Base-by-base conservation (phyloP, 2,113 vertebrate genomes). In the Macroglossus sobrinus region DNA sequence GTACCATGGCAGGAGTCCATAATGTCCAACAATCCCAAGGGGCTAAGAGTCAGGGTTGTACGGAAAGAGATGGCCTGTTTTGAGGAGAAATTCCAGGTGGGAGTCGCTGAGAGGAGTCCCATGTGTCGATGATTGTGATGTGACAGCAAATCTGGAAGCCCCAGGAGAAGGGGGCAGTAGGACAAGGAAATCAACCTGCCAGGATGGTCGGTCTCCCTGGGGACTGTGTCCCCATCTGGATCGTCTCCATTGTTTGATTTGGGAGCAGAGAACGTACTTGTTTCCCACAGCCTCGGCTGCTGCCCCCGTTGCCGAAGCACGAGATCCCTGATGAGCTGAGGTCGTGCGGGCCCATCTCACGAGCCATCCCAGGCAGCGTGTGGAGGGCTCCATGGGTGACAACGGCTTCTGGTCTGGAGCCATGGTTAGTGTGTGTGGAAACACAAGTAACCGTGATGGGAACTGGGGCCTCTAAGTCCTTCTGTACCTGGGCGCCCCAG, bases 61-160 rank as follows among this genome's bases (percentile, higher is more conserved):
- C 84, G 43, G 26, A 33, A 16, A 74, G 71, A 72, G 38, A 55
- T 12, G 50, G 5, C n/a, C 68, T 63, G 66, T 47, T 86, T 24
- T 6, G n/a, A 19, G 43, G 33, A 30, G 75, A 16, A 22, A 4
- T 30, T n/a, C 5, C 0, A 9, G 74, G 7, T 21, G 11, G 12
- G 64, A 26, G 12, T 38, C 6, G 5, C n/a, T 33, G 1, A 0
- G 63, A 13, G 84, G 12, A 3, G 55, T 26, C 59, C 75, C 3
- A 16, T 4, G 50, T n/a, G 8, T 28, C 1, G 0, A 30, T 7
- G 50, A 18, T 38, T 1, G 14, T 14, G 47, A 26, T 1, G 14
- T 14, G 47, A 26, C 15, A 3, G n/a, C 6, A 6, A 12, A 2
- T 5, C 66, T 22, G 47, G 50, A 40, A 40, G 64, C 9, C 47